These are phyloP conservation scores for Rhabdornis inornatus DNA, from an alignment of 2,113 vertebrate species.

Conservation along the genomic window DNA sequence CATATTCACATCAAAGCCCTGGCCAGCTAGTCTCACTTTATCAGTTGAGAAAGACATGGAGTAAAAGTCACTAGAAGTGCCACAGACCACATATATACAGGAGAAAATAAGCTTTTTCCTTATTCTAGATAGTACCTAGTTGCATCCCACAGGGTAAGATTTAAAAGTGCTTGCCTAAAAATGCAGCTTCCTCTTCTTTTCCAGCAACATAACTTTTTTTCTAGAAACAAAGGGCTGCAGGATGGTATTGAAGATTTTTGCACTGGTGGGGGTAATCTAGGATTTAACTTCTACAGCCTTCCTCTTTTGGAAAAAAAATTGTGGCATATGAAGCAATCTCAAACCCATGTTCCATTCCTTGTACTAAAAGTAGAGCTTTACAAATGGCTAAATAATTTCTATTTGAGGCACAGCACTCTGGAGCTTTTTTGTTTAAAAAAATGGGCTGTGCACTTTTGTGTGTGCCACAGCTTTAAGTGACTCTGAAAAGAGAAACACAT, in stretches of 20 bases:
- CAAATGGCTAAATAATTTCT: background rate
- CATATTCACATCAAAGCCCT: background rate
- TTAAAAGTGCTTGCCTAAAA: background rate
- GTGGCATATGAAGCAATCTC: background rate
- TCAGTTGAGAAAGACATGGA: background rate
- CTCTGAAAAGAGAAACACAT: background rate
- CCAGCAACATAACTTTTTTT: background rate
- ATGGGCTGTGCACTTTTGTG: background rate
- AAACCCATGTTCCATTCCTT: background rate
- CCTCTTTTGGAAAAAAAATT: background rate
- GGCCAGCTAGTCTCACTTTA: background rate
- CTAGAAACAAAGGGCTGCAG: background rate
- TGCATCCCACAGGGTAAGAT: background rate
- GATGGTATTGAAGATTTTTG: background rate
- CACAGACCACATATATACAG: background rate
- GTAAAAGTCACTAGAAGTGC: background rate
- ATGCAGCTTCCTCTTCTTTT: background rate
- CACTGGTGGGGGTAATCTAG: background rate
- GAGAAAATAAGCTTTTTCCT: background rate
- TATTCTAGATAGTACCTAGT: background rate
- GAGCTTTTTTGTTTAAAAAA: background rate
- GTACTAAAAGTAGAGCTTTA: background rate
- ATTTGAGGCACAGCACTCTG: background rate
- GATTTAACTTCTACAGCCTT: background rate
- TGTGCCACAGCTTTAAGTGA: background rate